A percentile compares a stretch with the other conserved stretches of the same genome.
These are phyloP conservation scores for Myotis pilosus DNA, from an alignment of 2,797 vertebrate species.

Conservation along the genomic window DNA sequence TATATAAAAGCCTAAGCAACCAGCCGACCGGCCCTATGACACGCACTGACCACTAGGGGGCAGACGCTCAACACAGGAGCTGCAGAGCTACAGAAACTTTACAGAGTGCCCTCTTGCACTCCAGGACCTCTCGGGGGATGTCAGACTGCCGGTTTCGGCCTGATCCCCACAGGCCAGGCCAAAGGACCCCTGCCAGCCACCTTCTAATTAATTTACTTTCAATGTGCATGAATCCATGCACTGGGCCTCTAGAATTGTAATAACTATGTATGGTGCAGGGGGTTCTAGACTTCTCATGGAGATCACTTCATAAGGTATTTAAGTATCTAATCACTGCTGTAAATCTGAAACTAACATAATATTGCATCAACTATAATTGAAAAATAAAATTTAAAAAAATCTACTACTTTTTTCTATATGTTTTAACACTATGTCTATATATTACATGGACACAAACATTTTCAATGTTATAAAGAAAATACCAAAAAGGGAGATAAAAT, in stretches of 20 bases:
- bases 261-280: not conserved
- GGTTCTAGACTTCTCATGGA: not conserved
- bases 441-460: not conserved
- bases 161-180: too few species aligned
- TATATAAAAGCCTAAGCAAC: too few species aligned
- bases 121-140: too few species aligned
- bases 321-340: not conserved
- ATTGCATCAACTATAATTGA: not conserved
- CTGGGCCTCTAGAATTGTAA: not conserved
- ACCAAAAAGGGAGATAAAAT: conserved; percentile 58
- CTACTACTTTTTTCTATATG: not conserved
- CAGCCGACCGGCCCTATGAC: too few species aligned
- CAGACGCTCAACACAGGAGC: too few species aligned
- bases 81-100: too few species aligned
- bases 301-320: not conserved
- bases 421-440: not conserved
- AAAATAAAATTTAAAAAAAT: not conserved
- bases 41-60: too few species aligned
- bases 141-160: too few species aligned
- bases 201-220: too few species aligned
- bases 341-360: not conserved
- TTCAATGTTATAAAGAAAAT: conserved; percentile 27
- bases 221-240: too few species aligned
- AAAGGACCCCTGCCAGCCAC: too few species aligned
- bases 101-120: too few species aligned